Evolutionary conservation across 1,140 invertebrate species (phyloP).

Genomic region (Carposina sasakii): DNA sequence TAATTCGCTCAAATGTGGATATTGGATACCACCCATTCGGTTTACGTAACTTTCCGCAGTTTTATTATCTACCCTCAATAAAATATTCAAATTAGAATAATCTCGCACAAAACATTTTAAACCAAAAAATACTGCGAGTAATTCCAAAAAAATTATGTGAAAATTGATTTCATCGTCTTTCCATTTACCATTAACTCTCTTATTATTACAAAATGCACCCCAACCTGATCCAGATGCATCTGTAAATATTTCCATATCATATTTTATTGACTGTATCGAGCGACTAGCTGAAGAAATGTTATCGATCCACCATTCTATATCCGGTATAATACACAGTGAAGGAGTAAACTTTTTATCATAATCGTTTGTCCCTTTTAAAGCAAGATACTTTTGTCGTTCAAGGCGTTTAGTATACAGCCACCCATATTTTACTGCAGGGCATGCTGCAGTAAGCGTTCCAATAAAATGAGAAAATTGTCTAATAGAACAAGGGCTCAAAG

Average conservation of each 20-base stretch:
- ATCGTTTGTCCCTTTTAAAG: not conserved
- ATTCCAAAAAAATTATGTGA: constrained; percentile 52
- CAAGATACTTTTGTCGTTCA: constrained; percentile 13
- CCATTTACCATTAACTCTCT: constrained; percentile 33
- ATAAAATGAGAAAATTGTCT: constrained; percentile 16
- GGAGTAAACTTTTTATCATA: constrained; percentile 18
- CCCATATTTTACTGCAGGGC: constrained; percentile 15
- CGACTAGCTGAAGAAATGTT: constrained; percentile 23
- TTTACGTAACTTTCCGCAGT: constrained; percentile 53
- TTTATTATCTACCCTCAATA: constrained; percentile 48
- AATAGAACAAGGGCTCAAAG: constrained; percentile 12
- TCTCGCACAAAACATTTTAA: constrained; percentile 42
- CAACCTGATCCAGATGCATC: constrained; percentile 48
- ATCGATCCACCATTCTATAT: constrained; percentile 35
- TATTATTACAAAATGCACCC: constrained; percentile 33
- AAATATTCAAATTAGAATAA: constrained; percentile 29
- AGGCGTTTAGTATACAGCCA: constrained; percentile 14
- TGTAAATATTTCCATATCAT: constrained; percentile 40
- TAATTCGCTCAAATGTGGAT: constrained; percentile 32
- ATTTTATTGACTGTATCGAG: constrained; percentile 12
- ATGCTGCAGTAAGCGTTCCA: constrained; percentile 9
- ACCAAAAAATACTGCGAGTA: constrained; percentile 36
- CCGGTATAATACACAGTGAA: constrained; percentile 10
- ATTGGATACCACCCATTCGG: constrained; percentile 38
- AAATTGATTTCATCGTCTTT: constrained; percentile 15